Evolutionary conservation across 30 jellyfish, hydroid and myxozoan species (phyloP).

Genomic region (Chironex yamaguchii): DNA sequence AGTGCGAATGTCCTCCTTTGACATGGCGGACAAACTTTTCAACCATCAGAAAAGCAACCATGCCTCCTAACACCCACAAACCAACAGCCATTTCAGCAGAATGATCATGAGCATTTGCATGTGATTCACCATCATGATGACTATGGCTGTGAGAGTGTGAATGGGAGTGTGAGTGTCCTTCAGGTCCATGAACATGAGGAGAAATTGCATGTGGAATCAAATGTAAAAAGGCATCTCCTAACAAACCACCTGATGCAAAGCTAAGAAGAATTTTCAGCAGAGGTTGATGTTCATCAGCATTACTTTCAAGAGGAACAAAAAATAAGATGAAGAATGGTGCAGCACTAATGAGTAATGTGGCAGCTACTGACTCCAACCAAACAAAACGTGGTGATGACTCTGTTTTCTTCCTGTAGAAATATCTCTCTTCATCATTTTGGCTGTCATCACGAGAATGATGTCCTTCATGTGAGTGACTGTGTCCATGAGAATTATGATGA

Average conservation of each 20-base stretch:
- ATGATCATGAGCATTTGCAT: conserved; percentile 86
- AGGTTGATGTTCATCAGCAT: conserved; percentile 87
- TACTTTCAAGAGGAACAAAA: conserved; percentile 89
- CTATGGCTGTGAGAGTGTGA: conserved; percentile 77
- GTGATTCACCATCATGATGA: conserved; percentile 78
- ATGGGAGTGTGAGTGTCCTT: conserved; percentile 75
- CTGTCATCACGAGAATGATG: conserved; percentile 25
- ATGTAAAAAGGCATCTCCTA: conserved; percentile 97
- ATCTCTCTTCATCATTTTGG: background rate
- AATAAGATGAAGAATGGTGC: conserved; percentile 94
- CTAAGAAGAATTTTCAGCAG: conserved; percentile 77
- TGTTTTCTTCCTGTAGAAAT: background rate
- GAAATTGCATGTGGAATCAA: conserved; percentile 96
- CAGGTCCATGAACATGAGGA: conserved; percentile 87
- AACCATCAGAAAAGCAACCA: conserved; percentile 84
- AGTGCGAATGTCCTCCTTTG: conserved; percentile 94
- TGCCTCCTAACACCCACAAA: conserved; percentile 94
- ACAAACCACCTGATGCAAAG: conserved; percentile 96
- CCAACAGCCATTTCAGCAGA: conserved; percentile 94
- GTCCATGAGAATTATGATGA: conserved; percentile 3
- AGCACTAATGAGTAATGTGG: conserved; percentile 94
- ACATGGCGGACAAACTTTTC: conserved; percentile 95
- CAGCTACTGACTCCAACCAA: conserved; percentile 89
- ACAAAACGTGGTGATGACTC: conserved; percentile 53
- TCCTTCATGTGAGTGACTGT: conserved; percentile 36